Base-by-base conservation (phyloP, 2,797 vertebrate species). In the Ptychobarbus kaznakovi region DNA sequence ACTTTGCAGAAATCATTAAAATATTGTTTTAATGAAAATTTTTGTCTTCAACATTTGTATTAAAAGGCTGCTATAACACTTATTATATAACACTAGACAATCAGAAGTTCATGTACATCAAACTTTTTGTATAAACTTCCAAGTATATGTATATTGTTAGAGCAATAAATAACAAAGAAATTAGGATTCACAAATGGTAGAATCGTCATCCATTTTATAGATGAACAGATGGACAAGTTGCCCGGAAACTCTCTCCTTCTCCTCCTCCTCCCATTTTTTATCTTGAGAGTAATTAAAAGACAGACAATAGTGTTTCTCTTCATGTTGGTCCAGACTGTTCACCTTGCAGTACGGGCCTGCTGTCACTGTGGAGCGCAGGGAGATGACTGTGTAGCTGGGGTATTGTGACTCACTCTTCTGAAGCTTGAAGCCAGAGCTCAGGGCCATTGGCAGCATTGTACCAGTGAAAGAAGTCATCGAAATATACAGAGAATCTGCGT, bases 341-440 rank as follows among this genome's bases (percentile, higher is more conserved):
- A 92, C 86, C 86, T 89, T 89, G 88, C 86, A 80, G 82, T 11
- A 77, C 84, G 61, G 80, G 79, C 86, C 88, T 79, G 25, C 61
- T 90, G 86, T 88, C 83, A 80, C 80, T 35, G 68, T 49, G 65
- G 86, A 90, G 90, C 75, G 49, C 83, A 89, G 83, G 88, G 87
- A 88, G 90, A 89, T 91, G 92, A 91, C 70, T 80, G 69, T 92
- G 88, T 84, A 84, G 44, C 80, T 88, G 76, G 83, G 22, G 79
- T 88, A 80, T 86, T 89, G 90, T 94, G 93, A 94, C 88, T 94
- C 93, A 94, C 92, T 87, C 68, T 83, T 87, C 63, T 88, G 89
- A 87, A 86, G 81, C 80, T 83, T 66, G 38, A 89, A 91, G 90
- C 89, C 91, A 90, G 85, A 88, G 87, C 88, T 82, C 80, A 85